phyloP scores from a whole-genome alignment of 2,113 vertebrate genomes.

The Phalacrocorax brasilianus region DNA sequence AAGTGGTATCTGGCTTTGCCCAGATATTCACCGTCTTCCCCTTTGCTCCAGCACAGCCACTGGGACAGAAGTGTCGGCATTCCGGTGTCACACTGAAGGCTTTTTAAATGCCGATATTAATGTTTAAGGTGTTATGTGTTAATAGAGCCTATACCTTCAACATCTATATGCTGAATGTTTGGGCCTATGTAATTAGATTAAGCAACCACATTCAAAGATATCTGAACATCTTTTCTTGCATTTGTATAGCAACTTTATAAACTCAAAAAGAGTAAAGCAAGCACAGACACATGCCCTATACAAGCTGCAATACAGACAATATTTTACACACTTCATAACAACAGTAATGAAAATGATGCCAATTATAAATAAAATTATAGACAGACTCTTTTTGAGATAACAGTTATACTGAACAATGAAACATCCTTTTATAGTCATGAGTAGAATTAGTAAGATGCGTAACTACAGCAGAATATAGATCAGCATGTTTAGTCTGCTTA shows the following conservation, averaged over 20 bases:
- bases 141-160: conserved; percentile 26
- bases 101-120: not conserved
- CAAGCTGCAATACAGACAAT: conserved; percentile 65
- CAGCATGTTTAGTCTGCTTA: conserved; percentile 46
- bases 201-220: conserved; percentile 43
- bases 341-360: conserved; percentile 47
- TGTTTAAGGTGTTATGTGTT: not conserved
- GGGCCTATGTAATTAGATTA: conserved; percentile 41
- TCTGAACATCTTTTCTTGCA: conserved; percentile 46
- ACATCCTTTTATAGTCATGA: conserved; percentile 44
- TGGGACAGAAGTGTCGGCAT: not conserved
- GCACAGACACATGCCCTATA: conserved; percentile 63
- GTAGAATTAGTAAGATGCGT: conserved; percentile 47
- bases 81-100: not conserved
- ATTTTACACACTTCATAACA: conserved; percentile 54
- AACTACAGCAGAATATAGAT: conserved; percentile 51
- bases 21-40: not conserved
- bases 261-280: conserved; percentile 52
- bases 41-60: not conserved
- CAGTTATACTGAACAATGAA: conserved; percentile 55
- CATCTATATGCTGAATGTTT: conserved; percentile 24
- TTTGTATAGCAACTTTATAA: conserved; percentile 54
- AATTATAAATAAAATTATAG: conserved; percentile 48
- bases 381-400: conserved; percentile 53
- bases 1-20: not conserved